Percentiles rank a stretch among this genome's conserved stretches.
phyloP scores from a whole-genome alignment of 2,888 invertebrate species.

The Gryllus longicercus region DNA sequence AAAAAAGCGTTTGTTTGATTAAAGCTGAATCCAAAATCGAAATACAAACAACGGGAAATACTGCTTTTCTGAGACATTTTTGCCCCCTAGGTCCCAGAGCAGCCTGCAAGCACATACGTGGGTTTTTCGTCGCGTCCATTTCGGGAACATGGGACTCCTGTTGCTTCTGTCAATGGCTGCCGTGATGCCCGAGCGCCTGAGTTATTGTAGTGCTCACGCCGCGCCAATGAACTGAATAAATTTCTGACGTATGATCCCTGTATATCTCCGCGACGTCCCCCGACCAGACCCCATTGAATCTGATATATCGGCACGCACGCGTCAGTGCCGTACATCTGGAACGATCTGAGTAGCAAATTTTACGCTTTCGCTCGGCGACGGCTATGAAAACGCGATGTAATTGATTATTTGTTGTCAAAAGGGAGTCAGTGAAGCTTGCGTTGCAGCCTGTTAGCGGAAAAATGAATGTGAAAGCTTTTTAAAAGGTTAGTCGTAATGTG shows the following conservation, averaged over 20 bases:
- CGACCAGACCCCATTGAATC: neutral
- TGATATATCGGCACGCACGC: neutral
- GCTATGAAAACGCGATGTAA: neutral
- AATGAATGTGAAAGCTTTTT: no score
- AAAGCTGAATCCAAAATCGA: no score
- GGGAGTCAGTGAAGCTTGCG: neutral
- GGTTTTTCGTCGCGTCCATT: neutral
- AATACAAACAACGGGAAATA: no score
- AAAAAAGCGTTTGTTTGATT: no score
- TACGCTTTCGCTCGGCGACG: neutral
- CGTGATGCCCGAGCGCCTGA: neutral
- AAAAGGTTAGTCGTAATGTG: neutral
- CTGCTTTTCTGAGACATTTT: neutral
- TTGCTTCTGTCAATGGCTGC: neutral
- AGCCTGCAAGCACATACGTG: no score
- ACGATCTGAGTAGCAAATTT: constrained; percentile 9
- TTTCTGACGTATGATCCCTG: constrained; percentile 17
- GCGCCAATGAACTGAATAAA: constrained; percentile 10
- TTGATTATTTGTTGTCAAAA: neutral
- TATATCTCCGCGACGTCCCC: neutral
- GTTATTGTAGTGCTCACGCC: constrained; percentile 17
- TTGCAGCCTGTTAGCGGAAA: neutral
- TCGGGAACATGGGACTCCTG: constrained; percentile 2
- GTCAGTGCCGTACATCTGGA: neutral
- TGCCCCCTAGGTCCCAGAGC: neutral